A percentile compares a stretch with the other conserved stretches of the same genome.
phyloP scores from a whole-genome alignment of 2,113 vertebrate genomes.

The Gambusia holbrooki region DNA sequence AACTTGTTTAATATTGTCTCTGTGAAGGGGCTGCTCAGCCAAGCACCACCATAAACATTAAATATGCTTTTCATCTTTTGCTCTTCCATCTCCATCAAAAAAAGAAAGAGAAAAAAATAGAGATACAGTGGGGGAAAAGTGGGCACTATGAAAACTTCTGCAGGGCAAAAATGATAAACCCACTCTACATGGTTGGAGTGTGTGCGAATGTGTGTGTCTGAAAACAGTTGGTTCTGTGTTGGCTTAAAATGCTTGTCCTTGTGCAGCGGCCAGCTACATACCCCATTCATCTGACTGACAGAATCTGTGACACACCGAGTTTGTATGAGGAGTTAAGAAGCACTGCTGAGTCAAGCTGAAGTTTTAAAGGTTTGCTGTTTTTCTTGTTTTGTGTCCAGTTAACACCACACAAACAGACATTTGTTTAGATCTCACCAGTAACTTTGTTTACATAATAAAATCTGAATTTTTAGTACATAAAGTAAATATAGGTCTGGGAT shows the following conservation, averaged over 20 bases:
- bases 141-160: conserved; percentile 74
- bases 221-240: conserved; percentile 53
- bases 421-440: background rate
- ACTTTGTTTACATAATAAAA: background rate
- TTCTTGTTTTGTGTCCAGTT: conserved; percentile 56
- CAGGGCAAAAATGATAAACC: conserved; percentile 70
- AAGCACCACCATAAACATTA: conserved; percentile 81
- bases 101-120: conserved; percentile 31
- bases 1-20: conserved; percentile 86
- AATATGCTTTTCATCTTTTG: conserved; percentile 86
- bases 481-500: too few relatives aligned
- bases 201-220: conserved; percentile 32
- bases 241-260: conserved; percentile 72
- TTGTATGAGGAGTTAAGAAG: conserved; percentile 54
- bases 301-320: conserved; percentile 50
- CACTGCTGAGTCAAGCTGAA: conserved; percentile 52
- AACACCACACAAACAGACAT: conserved; percentile 49
- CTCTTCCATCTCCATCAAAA: conserved; percentile 71
- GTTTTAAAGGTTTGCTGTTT: conserved; percentile 53
- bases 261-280: conserved; percentile 54
- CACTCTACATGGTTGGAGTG: conserved; percentile 45
- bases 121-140: conserved; percentile 61
- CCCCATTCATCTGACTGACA: conserved; percentile 50
- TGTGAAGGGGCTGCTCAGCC: conserved; percentile 76
- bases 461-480: too few relatives aligned